These are phyloP conservation scores for Pammene fasciana DNA, from an alignment of 2,888 invertebrate species.

Conservation along the genomic window DNA sequence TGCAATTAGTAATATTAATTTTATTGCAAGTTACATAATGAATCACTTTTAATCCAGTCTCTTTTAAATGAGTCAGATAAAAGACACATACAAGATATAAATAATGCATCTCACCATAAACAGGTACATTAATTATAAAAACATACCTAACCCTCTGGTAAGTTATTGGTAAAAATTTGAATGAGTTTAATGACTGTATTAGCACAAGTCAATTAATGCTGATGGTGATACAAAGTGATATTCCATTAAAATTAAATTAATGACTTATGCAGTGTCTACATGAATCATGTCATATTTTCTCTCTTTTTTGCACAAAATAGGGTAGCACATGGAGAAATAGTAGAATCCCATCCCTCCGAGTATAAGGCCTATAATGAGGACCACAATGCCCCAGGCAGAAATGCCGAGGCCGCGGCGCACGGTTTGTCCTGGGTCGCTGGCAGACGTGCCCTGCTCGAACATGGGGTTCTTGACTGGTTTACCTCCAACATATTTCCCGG, in stretches of 20 bases:
- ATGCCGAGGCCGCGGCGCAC: constrained; percentile 74
- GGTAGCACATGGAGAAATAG: constrained; percentile 86
- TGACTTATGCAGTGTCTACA: constrained; percentile 65
- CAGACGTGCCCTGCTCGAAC: constrained; percentile 56
- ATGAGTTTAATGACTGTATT: neutral
- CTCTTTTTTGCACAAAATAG: constrained; percentile 83
- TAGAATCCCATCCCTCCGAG: constrained; percentile 82
- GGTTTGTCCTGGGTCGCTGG: constrained; percentile 58
- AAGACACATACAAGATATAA: neutral
- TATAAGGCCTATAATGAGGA: constrained; percentile 78
- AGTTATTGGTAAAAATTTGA: neutral
- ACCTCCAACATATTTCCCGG: constrained; percentile 30
- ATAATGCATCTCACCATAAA: neutral
- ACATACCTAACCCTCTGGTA: neutral
- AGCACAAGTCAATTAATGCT: constrained; percentile 9
- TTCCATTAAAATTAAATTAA: constrained; percentile 15
- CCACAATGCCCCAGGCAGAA: constrained; percentile 86
- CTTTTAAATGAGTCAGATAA: neutral
- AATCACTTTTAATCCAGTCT: constrained; percentile 19
- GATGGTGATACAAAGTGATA: constrained; percentile 25
- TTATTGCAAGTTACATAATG: neutral
- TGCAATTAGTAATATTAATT: constrained; percentile 1
- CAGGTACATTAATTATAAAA: neutral
- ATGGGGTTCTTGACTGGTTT: constrained; percentile 47
- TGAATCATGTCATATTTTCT: constrained; percentile 83